phyloP scores from a whole-genome alignment of 2,888 invertebrate genomes.

The Tanytarsus gracilentus region DNA sequence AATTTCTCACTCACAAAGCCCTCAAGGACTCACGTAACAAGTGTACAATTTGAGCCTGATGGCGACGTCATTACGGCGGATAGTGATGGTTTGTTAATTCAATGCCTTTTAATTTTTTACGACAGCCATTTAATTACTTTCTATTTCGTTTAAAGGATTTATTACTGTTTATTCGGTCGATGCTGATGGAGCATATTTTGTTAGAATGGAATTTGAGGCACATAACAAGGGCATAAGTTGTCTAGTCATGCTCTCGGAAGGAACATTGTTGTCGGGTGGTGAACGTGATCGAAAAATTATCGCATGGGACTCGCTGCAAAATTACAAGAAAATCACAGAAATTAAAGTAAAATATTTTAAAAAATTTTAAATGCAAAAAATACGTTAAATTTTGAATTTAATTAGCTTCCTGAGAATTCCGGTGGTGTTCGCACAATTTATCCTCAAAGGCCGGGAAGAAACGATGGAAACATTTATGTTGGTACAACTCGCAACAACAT shows the following conservation, averaged over 20 bases:
- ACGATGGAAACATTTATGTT: constrained; percentile 84
- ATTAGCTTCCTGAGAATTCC: constrained; percentile 70
- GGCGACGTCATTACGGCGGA: constrained; percentile 90
- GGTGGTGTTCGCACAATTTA: constrained; percentile 87
- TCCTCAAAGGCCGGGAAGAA: constrained; percentile 75
- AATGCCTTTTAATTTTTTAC: not conserved
- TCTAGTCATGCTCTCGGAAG: constrained; percentile 80
- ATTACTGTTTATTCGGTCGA: constrained; percentile 85
- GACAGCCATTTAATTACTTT: not conserved
- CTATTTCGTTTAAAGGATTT: constrained; percentile 42
- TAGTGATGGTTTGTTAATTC: constrained; percentile 55
- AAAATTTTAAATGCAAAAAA: constrained; percentile 15
- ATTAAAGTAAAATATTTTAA: constrained; percentile 56
- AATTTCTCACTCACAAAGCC: constrained; percentile 47
- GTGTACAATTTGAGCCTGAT: constrained; percentile 81
- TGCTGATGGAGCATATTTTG: constrained; percentile 81
- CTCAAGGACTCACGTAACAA: constrained; percentile 73
- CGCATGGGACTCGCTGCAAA: constrained; percentile 85
- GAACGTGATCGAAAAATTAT: constrained; percentile 84
- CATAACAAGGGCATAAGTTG: constrained; percentile 83
- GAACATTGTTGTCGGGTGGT: constrained; percentile 81
- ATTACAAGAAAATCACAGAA: constrained; percentile 81
- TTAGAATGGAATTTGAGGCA: constrained; percentile 79
- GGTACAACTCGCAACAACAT: constrained; percentile 85
- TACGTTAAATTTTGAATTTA: not conserved